Evolutionary conservation across 2,888 invertebrate species (phyloP), one percentile per base, ranked within the genome.

Genomic region (Gnatocerus cornutus): DNA sequence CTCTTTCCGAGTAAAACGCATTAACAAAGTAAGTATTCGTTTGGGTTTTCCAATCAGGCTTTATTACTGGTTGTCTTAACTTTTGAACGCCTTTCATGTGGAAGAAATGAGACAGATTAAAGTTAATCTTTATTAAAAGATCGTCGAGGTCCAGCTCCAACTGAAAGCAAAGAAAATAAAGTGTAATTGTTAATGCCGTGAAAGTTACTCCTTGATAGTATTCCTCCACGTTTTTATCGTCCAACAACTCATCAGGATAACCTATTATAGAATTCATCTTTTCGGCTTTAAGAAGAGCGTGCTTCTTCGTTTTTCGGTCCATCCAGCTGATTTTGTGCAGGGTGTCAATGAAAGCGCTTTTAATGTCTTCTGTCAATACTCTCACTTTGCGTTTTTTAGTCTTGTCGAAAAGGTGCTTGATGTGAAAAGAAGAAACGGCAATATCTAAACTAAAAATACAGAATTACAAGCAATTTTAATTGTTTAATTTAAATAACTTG

Each of bases 1-100:
- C 87, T 1, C 85, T 80, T 2, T 86, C 83, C 14, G 84, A 84
- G 73, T 89, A 89, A 78, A 85, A 89, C 0, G 89, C 89, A 75
- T 89, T 89, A n/a, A 89, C 87, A 14, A 85, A 80, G 7, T 87
- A 87, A 0, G 87, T 84, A 27, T 84, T 81, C 9, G 86, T 86
- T 68, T 88, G 87, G 12, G 7, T 3, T 41, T 12, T 10, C 89
- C 89, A 89, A 71, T 88, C 87, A 9, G 83, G 86, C 76, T 87
- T 88, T 75, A 87, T 86, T 0, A 87, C 86, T 0, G 86, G 85
- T 75, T 88, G 84, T 21, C 87, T 81, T 12, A 89, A 79, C 73
- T 86, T 84, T 37, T 92, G 90, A 0, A 91, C 46, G 3, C 63
- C 4, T n/a, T 52, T 37, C 33, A 48, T 48, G 14, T 71, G 68